These are phyloP conservation scores for Falco cherrug DNA, from an alignment of 2,797 vertebrate species.

Conservation along the genomic window DNA sequence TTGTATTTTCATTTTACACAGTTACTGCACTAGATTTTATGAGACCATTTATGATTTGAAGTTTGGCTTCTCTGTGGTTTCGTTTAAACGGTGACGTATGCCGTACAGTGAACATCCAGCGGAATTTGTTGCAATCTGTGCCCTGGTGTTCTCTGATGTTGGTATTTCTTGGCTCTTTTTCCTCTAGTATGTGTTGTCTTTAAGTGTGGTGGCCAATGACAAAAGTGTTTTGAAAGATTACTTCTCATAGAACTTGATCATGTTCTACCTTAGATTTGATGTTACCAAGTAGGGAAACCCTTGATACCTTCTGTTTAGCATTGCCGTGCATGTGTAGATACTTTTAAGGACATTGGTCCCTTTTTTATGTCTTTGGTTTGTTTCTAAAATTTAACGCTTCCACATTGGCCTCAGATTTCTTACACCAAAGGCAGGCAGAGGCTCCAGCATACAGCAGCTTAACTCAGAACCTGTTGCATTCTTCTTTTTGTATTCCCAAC, in stretches of 20 bases:
- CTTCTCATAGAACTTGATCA: background rate
- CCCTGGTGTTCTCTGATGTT: background rate
- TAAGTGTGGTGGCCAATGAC: background rate
- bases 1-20: conserved; percentile 27
- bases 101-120: background rate
- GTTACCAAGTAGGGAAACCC: background rate
- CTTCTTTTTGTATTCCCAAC: background rate
- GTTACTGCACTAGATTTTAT: conserved; percentile 31
- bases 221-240: background rate
- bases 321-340: too few species aligned
- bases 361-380: background rate
- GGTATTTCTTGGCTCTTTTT: background rate
- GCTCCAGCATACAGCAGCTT: background rate
- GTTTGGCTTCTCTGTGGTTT: conserved; percentile 30
- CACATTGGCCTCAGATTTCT: background rate
- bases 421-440: background rate
- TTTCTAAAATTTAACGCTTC: background rate
- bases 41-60: conserved; percentile 17
- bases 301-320: background rate
- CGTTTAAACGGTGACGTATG: conserved; percentile 2
- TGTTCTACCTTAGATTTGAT: background rate
- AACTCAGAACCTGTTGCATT: background rate
- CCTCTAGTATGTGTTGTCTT: background rate
- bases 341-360: background rate
- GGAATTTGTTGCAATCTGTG: background rate